Evolutionary conservation across 2,113 vertebrate genomes (phyloP).

Genomic region (Amphiprion ocellaris): DNA sequence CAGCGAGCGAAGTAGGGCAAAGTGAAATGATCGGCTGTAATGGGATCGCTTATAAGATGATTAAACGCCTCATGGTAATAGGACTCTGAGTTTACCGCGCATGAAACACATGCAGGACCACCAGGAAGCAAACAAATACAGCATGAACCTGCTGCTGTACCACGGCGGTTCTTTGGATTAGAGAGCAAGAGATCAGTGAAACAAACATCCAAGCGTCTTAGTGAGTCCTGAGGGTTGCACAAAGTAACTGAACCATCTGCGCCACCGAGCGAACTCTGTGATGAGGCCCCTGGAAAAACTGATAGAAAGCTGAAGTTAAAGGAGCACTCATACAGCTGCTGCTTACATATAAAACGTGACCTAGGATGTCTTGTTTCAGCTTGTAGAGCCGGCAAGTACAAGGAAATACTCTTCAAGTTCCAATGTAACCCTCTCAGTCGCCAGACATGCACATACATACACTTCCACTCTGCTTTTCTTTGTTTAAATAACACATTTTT

Average conservation of each 20-base stretch:
- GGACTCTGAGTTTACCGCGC: not conserved
- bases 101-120: not conserved
- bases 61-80: not conserved
- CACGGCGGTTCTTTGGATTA: constrained; percentile 2
- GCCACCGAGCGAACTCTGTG: constrained; percentile 3
- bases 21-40: not conserved
- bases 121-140: constrained; percentile 9
- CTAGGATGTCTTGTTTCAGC: constrained; percentile 7
- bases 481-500: not conserved
- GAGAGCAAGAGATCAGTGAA: not conserved
- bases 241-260: constrained; percentile 4
- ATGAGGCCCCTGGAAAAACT: constrained; percentile 15
- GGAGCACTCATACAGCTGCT: constrained; percentile 14
- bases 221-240: constrained; percentile 25
- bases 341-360: not conserved
- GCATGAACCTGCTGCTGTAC: not conserved
- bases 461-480: not conserved
- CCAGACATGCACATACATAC: not conserved
- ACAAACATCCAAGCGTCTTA: constrained; percentile 9
- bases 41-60: not conserved
- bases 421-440: constrained; percentile 1
- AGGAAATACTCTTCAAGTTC: constrained; percentile 10
- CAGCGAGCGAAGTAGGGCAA: not conserved
- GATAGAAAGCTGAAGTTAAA: constrained; percentile 3
- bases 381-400: constrained; percentile 2